A percentile compares a stretch with the other conserved stretches of the same genome.
phyloP scores from a whole-genome alignment of 2,888 invertebrate species.

The Alloplasta piceator region DNA sequence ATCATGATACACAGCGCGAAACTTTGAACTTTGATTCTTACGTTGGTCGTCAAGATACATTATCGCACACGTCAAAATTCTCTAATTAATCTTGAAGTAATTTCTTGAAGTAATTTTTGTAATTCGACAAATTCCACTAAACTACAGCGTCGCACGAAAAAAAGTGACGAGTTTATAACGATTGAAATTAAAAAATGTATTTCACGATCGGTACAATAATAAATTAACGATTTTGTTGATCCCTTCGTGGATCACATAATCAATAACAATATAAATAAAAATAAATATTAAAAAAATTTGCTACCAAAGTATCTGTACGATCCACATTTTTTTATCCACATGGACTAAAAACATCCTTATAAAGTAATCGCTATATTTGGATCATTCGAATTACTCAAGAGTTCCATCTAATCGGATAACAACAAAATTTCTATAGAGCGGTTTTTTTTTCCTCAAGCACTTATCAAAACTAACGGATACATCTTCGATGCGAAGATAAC shows the following conservation, averaged over 20 bases:
- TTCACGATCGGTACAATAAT: background rate
- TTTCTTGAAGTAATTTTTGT: too few species aligned
- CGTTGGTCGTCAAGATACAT: too few species aligned
- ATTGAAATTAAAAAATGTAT: slow-evolving; percentile 34
- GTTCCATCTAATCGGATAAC: background rate
- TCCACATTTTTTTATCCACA: background rate
- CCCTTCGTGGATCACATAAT: slow-evolving; percentile 38
- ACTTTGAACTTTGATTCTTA: slow-evolving; percentile 44
- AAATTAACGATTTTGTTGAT: slow-evolving; percentile 2
- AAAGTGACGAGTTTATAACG: background rate
- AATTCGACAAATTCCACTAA: too few species aligned
- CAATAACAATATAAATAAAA: slow-evolving; percentile 29
- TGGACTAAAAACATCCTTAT: background rate
- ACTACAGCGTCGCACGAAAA: too few species aligned
- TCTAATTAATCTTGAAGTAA: background rate
- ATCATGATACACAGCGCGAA: slow-evolving; percentile 9
- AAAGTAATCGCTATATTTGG: background rate
- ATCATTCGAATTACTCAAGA: background rate
- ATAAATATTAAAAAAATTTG: slow-evolving; percentile 16
- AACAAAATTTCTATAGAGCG: background rate
- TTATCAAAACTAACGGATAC: slow-evolving; percentile 29
- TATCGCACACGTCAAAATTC: background rate
- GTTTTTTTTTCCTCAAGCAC: slow-evolving; percentile 7
- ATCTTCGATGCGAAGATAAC: background rate
- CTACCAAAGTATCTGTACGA: background rate